Evolutionary conservation across 2,797 vertebrate species (phyloP).

Genomic region (Crax fasciolata): DNA sequence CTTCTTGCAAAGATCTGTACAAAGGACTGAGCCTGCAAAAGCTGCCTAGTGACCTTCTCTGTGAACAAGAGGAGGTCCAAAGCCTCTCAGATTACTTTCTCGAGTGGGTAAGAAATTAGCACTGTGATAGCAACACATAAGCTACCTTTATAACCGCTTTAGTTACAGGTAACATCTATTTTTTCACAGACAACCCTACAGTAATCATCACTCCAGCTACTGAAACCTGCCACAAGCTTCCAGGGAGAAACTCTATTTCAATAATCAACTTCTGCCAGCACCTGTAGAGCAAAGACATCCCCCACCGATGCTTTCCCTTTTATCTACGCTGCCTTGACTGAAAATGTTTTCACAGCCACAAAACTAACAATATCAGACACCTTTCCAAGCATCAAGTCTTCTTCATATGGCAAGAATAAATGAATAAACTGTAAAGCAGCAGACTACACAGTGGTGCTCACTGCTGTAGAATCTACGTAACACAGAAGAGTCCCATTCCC

Average conservation of each 20-base stretch:
- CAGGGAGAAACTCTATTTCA: not conserved
- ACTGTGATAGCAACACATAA: not conserved
- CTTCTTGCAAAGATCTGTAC: not conserved
- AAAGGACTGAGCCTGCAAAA: not conserved
- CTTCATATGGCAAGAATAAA: not conserved
- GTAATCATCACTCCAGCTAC: not conserved
- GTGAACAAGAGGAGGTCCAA: not conserved
- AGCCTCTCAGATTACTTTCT: not conserved
- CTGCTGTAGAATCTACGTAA: not conserved
- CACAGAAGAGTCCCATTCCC: not conserved
- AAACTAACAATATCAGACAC: not conserved
- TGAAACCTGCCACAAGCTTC: not conserved
- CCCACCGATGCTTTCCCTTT: not conserved
- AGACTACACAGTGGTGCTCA: not conserved
- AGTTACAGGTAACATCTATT: not conserved
- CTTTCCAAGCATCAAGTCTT: slow-evolving; percentile 8
- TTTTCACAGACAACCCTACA: not conserved
- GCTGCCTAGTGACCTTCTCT: not conserved
- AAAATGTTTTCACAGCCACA: slow-evolving; percentile 12
- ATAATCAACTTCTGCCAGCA: not conserved
- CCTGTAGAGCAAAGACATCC: not conserved
- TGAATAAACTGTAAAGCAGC: not conserved
- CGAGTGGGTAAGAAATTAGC: not conserved
- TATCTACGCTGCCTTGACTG: not conserved
- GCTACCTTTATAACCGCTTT: not conserved